Base-by-base conservation (phyloP, 2,888 invertebrate genomes). In the Cosmia trapezina region DNA sequence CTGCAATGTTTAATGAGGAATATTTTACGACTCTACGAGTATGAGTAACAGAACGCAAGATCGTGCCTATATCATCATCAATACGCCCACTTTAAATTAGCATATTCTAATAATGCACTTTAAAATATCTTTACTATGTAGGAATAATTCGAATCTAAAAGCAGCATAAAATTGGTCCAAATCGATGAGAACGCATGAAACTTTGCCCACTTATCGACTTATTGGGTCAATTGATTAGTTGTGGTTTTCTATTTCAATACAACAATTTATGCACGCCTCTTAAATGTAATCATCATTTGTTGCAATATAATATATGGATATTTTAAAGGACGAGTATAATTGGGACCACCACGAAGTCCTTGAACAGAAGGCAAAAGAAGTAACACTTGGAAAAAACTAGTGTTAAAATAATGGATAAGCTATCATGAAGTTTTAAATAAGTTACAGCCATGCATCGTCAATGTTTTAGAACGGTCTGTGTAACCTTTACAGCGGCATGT, bases 401-500 rank as follows among this genome's bases (percentile, higher is more conserved):
- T 14, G 33, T 59, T 56, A 45, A 51, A 73, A 51, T 47, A 54
- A 7, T n/a, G 7, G 43, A 45, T 64, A 49, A 60, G 11, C 33
- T 45, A 51, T 12, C 2, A n/a, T 22, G 11, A 67, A 49, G 28
- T 64, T 72, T 74, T 66, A 54, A 56, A 82, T 61, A 68, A 61
- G 56, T 41, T 28, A 57, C 12, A 61, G 19, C 7, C 28, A 41
- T 56, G 43, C 12, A 57, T 56, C 41, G 17, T 73, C 60, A 73
- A 28, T 59, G 41, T 51, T 77, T 75, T 78, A 76, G 78, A 86
- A 81, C 33, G 87, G 70, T 74, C 76, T 63, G 37, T 66, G 68
- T 86, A 80, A 86, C 87, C 87, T 87, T 87, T 86, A 69, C 28
- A 63, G 11, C 64, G 53, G 59, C 67, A 59, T 69, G 77, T 73